phyloP scores from a whole-genome alignment of 2,888 invertebrate species.

The Agriopis marginaria region DNA sequence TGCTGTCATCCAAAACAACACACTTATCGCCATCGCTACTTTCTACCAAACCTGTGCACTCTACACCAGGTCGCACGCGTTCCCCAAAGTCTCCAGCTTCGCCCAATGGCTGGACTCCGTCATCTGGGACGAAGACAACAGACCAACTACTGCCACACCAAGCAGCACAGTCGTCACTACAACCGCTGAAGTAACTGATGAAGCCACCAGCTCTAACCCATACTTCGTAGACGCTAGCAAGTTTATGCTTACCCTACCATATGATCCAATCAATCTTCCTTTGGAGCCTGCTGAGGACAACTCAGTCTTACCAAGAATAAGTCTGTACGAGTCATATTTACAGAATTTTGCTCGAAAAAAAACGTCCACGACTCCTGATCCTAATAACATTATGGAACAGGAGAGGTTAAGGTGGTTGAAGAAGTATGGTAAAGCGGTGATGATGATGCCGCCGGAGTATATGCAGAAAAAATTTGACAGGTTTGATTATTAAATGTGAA shows the following conservation, averaged over 20 bases:
- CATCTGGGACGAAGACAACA: conserved; percentile 77
- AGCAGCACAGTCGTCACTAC: conserved; percentile 44
- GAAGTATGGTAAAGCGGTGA: conserved; percentile 58
- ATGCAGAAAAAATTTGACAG: conserved; percentile 57
- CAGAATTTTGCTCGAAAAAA: conserved; percentile 63
- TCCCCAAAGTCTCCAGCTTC: conserved; percentile 73
- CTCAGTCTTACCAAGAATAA: conserved; percentile 75
- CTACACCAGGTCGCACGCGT: conserved; percentile 76
- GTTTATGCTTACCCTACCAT: conserved; percentile 73
- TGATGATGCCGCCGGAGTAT: conserved; percentile 55
- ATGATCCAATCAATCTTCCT: conserved; percentile 75
- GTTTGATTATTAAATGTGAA: conserved; percentile 53
- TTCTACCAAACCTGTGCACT: conserved; percentile 75
- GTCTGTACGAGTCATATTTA: conserved; percentile 78
- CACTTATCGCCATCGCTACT: conserved; percentile 68
- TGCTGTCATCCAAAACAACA: conserved; percentile 77
- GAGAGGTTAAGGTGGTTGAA: conserved; percentile 57
- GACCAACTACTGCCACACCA: conserved; percentile 56
- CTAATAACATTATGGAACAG: conserved; percentile 44
- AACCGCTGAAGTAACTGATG: conserved; percentile 47
- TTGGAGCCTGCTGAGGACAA: conserved; percentile 76
- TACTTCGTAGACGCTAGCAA: conserved; percentile 62
- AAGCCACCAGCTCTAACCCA: conserved; percentile 42
- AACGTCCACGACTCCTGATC: conserved; percentile 63
- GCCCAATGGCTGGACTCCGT: conserved; percentile 71